Evolutionary conservation across 2,113 vertebrate species (phyloP).

Genomic region (Chaetodon trifascialis): DNA sequence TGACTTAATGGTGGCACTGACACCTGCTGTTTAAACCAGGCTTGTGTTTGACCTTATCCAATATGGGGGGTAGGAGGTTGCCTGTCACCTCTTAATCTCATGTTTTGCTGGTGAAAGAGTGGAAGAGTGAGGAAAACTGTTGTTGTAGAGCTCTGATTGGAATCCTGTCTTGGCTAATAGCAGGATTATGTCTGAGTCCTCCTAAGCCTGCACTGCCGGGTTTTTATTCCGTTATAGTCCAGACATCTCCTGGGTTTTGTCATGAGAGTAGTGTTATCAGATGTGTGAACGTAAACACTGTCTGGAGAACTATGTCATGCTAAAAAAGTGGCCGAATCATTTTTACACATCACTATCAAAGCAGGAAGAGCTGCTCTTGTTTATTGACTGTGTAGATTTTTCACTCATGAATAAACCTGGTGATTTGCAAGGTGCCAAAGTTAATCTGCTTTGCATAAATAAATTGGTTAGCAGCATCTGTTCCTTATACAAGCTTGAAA

Average conservation of each 20-base stretch:
- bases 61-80: neutral
- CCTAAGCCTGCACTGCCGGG: slow-evolving; percentile 30
- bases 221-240: slow-evolving; percentile 55
- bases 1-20: slow-evolving; percentile 1
- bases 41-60: slow-evolving; percentile 2
- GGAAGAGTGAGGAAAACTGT: slow-evolving; percentile 17
- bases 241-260: slow-evolving; percentile 41
- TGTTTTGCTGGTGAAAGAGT: slow-evolving; percentile 40
- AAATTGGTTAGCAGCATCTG: slow-evolving; percentile 64
- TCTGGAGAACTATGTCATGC: neutral
- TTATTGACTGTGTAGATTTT: slow-evolving; percentile 48
- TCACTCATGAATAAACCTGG: slow-evolving; percentile 59
- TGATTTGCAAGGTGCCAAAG: slow-evolving; percentile 68
- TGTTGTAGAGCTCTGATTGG: slow-evolving; percentile 51
- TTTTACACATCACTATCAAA: slow-evolving; percentile 42
- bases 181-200: slow-evolving; percentile 59
- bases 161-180: slow-evolving; percentile 65
- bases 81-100: slow-evolving; percentile 45
- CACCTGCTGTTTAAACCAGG: neutral
- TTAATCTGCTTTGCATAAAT: slow-evolving; percentile 77
- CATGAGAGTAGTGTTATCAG: slow-evolving; percentile 12
- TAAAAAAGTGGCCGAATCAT: slow-evolving; percentile 25
- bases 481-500: slow-evolving; percentile 39
- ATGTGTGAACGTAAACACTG: slow-evolving; percentile 52
- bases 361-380: slow-evolving; percentile 20